Percentiles rank a stretch among this genome's conserved stretches.
These are phyloP conservation scores for Phthorimaea operculella DNA, from an alignment of 1,140 invertebrate species.

Conservation along the genomic window DNA sequence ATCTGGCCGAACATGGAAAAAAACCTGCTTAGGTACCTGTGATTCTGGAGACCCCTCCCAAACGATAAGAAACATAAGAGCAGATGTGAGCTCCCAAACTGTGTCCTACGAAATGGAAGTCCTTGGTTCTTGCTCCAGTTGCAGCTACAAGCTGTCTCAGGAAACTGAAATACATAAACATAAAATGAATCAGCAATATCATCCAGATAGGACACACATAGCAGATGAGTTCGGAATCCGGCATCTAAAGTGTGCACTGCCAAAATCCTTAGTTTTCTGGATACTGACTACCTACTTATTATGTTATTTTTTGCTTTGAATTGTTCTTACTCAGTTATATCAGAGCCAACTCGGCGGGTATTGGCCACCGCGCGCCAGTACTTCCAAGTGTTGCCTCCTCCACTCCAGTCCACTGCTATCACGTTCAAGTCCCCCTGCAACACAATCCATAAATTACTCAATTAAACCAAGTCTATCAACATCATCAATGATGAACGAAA, in stretches of 20 bases:
- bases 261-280: too few relatives aligned
- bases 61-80: constrained; percentile 66
- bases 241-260: too few relatives aligned
- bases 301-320: too few relatives aligned
- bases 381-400: constrained; percentile 70
- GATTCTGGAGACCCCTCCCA: constrained; percentile 57
- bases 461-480: too few relatives aligned
- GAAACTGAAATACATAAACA: constrained; percentile 33
- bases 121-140: constrained; percentile 46
- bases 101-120: constrained; percentile 72
- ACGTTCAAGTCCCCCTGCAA: constrained; percentile 69
- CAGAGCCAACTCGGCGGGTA: constrained; percentile 65
- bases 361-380: constrained; percentile 71
- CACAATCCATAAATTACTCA: too few relatives aligned
- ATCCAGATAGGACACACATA: background rate
- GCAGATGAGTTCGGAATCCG: too few relatives aligned
- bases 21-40: constrained; percentile 41
- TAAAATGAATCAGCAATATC: background rate
- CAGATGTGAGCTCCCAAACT: constrained; percentile 74
- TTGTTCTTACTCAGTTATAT: constrained; percentile 59
- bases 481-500: too few relatives aligned
- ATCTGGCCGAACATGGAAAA: too few relatives aligned
- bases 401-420: constrained; percentile 70
- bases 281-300: too few relatives aligned
- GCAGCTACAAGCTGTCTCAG: constrained; percentile 42